Evolutionary conservation across 2,113 vertebrate genomes (phyloP).

Genomic region (Platichthys flesus): DNA sequence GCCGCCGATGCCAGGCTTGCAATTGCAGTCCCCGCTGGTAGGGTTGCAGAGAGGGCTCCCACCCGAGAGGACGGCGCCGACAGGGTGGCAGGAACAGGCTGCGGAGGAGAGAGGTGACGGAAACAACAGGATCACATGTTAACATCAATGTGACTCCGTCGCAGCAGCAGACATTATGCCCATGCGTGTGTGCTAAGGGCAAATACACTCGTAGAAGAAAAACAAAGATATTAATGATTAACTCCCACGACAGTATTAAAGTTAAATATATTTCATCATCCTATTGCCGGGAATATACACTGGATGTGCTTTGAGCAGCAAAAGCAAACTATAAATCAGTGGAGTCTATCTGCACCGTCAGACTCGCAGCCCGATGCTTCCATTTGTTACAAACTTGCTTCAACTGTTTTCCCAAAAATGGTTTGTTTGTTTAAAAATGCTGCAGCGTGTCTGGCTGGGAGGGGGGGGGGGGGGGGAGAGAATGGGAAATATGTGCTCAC

Average conservation of each 20-base stretch:
- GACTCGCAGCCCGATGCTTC: conserved; percentile 18
- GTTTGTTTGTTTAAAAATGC: conserved; percentile 56
- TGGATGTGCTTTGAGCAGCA: conserved; percentile 21
- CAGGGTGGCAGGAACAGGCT: conserved; percentile 91
- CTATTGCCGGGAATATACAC: neutral
- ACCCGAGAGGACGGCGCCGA: conserved; percentile 84
- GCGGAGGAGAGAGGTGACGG: conserved; percentile 13
- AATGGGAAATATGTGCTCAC: conserved; percentile 59
- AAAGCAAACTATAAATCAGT: conserved; percentile 44
- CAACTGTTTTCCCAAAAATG: conserved; percentile 56
- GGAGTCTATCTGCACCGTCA: conserved; percentile 8
- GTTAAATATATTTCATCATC: conserved; percentile 24
- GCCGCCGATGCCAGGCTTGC: conserved; percentile 91
- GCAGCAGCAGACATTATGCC: neutral
- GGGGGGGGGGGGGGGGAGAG: conserved; percentile 35
- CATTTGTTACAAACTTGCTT: conserved; percentile 20
- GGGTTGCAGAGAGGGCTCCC: conserved; percentile 84
- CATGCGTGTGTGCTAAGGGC: neutral
- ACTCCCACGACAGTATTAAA: conserved; percentile 3
- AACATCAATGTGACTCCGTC: conserved; percentile 16
- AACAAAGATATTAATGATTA: conserved; percentile 13
- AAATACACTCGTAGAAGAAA: conserved; percentile 17
- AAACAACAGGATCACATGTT: conserved; percentile 35
- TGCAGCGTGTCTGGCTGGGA: conserved; percentile 23
- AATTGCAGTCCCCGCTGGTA: conserved; percentile 89